phyloP scores from a whole-genome alignment of 2,797 vertebrate genomes.

The Xenentodon cancila region DNA sequence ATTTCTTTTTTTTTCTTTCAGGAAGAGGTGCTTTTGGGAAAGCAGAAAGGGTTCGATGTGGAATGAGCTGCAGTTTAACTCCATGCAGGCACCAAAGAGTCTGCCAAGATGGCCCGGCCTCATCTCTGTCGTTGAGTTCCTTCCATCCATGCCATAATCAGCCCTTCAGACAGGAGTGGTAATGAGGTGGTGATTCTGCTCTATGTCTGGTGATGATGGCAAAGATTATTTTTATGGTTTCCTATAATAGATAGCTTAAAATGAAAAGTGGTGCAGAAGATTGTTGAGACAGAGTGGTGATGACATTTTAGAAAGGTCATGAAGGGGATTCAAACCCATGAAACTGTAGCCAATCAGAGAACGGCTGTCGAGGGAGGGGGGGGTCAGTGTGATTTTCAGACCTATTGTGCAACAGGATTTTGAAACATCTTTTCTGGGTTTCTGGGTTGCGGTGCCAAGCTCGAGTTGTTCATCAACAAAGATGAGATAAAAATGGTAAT shows the following conservation, averaged over 20 bases:
- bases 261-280: slow-evolving; percentile 42
- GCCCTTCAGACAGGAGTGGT: slow-evolving; percentile 60
- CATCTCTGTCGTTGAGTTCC: slow-evolving; percentile 38
- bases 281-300: slow-evolving; percentile 29
- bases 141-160: slow-evolving; percentile 69
- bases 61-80: slow-evolving; percentile 49
- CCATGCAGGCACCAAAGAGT: slow-evolving; percentile 53
- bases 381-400: slow-evolving; percentile 28
- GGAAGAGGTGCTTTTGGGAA: slow-evolving; percentile 14
- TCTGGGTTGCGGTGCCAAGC: slow-evolving; percentile 34
- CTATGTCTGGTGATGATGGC: slow-evolving; percentile 56
- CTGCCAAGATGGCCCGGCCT: slow-evolving; percentile 52
- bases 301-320: slow-evolving; percentile 72
- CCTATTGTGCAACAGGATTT: slow-evolving; percentile 64
- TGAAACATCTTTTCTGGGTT: slow-evolving; percentile 40
- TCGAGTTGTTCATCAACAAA: slow-evolving; percentile 18
- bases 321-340: slow-evolving; percentile 53
- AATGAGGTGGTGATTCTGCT: slow-evolving; percentile 69
- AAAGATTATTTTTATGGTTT: slow-evolving; percentile 70
- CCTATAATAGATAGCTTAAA: slow-evolving; percentile 58
- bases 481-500: slow-evolving; percentile 24
- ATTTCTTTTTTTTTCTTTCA: slow-evolving; percentile 12
- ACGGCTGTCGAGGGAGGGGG: slow-evolving; percentile 13
- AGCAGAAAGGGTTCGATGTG: slow-evolving; percentile 20
- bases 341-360: slow-evolving; percentile 42